Evolutionary conservation across 2,113 vertebrate genomes (phyloP).

Genomic region (Podiceps cristatus): DNA sequence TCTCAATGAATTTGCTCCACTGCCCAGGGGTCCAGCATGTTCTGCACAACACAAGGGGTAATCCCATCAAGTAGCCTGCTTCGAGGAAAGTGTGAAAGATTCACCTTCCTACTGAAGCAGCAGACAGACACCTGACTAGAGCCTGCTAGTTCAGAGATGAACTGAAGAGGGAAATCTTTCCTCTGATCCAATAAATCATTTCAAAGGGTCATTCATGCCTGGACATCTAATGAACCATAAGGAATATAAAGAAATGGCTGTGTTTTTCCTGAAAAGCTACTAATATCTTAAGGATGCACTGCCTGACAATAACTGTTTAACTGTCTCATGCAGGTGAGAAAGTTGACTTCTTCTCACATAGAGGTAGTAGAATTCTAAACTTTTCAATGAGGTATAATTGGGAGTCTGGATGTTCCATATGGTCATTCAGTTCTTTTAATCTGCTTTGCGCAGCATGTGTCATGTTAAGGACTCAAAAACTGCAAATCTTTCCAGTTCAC

Average conservation of each 20-base stretch:
- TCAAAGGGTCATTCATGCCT: neutral
- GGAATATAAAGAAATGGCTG: neutral
- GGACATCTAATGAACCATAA: neutral
- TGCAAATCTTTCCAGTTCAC: neutral
- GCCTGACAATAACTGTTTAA: neutral
- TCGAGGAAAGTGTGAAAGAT: neutral
- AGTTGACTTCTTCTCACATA: neutral
- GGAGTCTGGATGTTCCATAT: neutral
- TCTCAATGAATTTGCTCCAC: neutral
- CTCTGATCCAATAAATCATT: neutral
- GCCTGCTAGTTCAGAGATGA: neutral
- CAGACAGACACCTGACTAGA: neutral
- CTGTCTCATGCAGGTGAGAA: neutral
- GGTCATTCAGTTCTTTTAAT: conserved; percentile 14
- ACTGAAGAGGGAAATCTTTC: neutral
- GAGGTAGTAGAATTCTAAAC: neutral
- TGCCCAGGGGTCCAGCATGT: neutral
- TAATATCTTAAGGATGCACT: neutral
- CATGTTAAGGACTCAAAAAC: neutral
- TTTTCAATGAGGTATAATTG: conserved; percentile 8
- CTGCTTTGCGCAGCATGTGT: conserved; percentile 19
- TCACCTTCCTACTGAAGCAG: neutral
- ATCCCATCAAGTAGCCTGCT: neutral
- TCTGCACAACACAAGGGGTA: neutral
- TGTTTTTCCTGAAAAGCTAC: neutral